Evolutionary conservation across 2,888 invertebrate species (phyloP), one percentile per base, ranked within the genome.

Genomic region (Glomeris marginata): DNA sequence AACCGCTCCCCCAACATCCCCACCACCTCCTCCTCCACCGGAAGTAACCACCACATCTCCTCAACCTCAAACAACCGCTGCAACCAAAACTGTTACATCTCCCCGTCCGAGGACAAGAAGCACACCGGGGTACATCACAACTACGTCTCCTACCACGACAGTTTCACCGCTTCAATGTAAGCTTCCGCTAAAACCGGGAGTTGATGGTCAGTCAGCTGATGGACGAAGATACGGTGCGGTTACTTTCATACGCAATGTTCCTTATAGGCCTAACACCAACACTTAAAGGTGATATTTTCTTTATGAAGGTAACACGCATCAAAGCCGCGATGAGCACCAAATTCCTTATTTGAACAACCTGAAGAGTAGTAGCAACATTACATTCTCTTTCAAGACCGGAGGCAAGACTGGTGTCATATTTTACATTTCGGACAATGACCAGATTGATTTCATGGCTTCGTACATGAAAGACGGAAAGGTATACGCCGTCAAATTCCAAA

Each of bases 361-460:
- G 60, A 74, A 75, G 45, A 77, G 77, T 52, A 74, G 74, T 36
- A 83, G 80, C 64, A 81, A 84, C 54, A 77, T 91, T 56, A 77
- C 80, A 13, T 71, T 94, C 10, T 75, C 80, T 6, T 78, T 97
- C 66, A 81, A 83, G 56, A 86, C 88, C 0, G 75, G 74, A 52
- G 69, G 71, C n/a, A 72, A 76, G 10, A 79, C 84, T 49, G 91
- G 92, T 1, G 71, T 91, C 5, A 73, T 94, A 15, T 84, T 94
- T 70, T 94, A 88, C 67, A 64, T 68, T 21, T 69, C 77, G 1
- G 78, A 81, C 50, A 69, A 69, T 11, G 69, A 73, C 1, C 77
- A 79, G 18, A 65, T 66, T 1, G 81, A 85, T 62, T 81, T 81
- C 62, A 76, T 86, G 1, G 78, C 84, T 0, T 67, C 88, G 10